Evolutionary conservation across 2,888 invertebrate genomes (phyloP), one percentile per base, ranked within the genome.

Genomic region (Isotomurus palustris): DNA sequence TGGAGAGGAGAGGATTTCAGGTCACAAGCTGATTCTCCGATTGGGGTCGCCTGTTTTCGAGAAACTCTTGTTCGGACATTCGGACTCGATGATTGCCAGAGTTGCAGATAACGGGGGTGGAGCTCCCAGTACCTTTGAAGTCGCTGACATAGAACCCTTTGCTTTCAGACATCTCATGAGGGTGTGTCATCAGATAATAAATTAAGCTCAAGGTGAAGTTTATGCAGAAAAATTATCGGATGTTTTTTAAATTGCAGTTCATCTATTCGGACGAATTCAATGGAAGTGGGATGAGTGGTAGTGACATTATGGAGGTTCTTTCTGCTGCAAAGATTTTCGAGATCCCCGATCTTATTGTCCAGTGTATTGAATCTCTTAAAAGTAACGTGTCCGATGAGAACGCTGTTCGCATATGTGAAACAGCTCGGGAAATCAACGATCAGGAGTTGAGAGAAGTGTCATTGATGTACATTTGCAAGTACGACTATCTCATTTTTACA

Each of bases 221-320:
- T 14, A 50, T 38, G 22, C n/a, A 40, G 19, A 40, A 6, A 40
- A 8, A 17, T 6, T 40, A 14, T 40, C 10, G 6, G 19, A 6
- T 8, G 17, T 14, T 14, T 19, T 40, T 14, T 40, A 19, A 35
- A 29, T 53, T 53, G 4, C 27, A 60, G 60, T 60, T 47, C 45
- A 56, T 60, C 14, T 60, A 60, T 32, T 53, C 56, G 3, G 60
- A 60, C 25, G n/a, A 53, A n/a, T 28, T 56, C 3, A 45, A 53
- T 10, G 21, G 29, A 17, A 12, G 28, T 21, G 35, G 19, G 6
- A 3, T 49, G 14, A 38, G 24, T 28, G 45, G 43, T 24, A 3
- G n/a, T 14, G 52, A 52, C 25, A 28, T 53, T 10, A 25, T 56
- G 12, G 10, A 19, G 3, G 36, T 60, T 4, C 44, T 60, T 10